Evolutionary conservation across 2,797 vertebrate species (phyloP), one percentile per base, ranked within the genome.

Genomic region (Dendrocincla tyrannina): DNA sequence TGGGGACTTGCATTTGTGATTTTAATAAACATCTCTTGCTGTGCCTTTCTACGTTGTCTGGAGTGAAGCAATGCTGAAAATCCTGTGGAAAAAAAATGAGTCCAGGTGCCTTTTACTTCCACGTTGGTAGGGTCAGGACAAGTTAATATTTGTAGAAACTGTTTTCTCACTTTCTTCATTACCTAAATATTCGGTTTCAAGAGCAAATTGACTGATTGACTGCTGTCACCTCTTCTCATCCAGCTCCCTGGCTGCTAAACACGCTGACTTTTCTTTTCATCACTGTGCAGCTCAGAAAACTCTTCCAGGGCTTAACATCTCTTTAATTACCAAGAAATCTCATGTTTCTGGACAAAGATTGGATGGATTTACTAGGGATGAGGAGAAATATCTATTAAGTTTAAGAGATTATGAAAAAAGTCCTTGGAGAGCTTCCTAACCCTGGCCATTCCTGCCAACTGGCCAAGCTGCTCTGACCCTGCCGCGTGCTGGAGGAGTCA

Each of bases 241-340:
- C 79, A 75, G 18, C 42, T 85, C 78, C 41, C 28, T 12, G 53
- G 47, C 52, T 4, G 7, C 77, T 35, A 74, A 91, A 12, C 41
- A 78, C 1, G 6, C 17, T 18, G 59, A 59, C 39, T 52, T 89
- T 89, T 85, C 33, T 17, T 70, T 74, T 77, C 60, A 59, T 25
- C 75, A 9, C 16, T 10, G 12, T 59, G 37, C 69, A 88, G 85
- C 73, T 93, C 33, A 49, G 79, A 27, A 89, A 81, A 91, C 19
- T 25, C 53, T 87, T 93, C 64, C 68, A 88, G 68, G 46, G 59
- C 32, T 94, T 91, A 79, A 84, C 47, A 85, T 23, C 74, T 88
- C 89, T 91, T 92, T 91, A 93, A 95, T 95, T 91, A 92, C 66
- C 15, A 55, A 63, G 59, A 56, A 86, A 60, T 84, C 64, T 76